These are phyloP conservation scores for Didymodactylos carnosus DNA, from an alignment of 2,888 invertebrate genomes.

Conservation along the genomic window DNA sequence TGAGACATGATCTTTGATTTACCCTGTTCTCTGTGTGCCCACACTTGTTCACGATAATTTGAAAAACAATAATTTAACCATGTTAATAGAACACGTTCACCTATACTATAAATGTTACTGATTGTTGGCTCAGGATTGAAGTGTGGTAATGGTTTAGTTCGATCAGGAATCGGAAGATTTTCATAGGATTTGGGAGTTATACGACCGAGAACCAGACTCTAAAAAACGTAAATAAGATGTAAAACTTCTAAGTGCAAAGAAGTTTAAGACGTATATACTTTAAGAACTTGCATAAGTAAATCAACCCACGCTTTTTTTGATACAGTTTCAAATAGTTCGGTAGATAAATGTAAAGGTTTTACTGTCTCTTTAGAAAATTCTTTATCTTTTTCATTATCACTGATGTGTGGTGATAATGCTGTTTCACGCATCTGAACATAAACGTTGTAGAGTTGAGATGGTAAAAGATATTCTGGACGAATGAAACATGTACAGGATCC, in stretches of 20 bases:
- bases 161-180: conserved; percentile 22
- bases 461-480: conserved; percentile 33
- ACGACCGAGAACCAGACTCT: conserved; percentile 28
- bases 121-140: conserved; percentile 28
- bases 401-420: background rate
- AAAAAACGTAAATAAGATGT: background rate
- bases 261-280: conserved; percentile 20
- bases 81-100: conserved; percentile 29
- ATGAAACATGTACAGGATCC: conserved; percentile 32
- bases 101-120: conserved; percentile 30
- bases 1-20: background rate
- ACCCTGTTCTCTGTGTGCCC: conserved; percentile 26
- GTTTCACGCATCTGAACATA: conserved; percentile 18
- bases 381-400: background rate
- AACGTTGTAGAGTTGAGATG: conserved; percentile 25
- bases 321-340: conserved; percentile 29
- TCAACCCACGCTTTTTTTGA: conserved; percentile 34
- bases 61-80: conserved; percentile 35
- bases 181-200: conserved; percentile 29
- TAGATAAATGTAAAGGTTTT: background rate
- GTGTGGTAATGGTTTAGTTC: conserved; percentile 21
- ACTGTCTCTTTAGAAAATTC: background rate
- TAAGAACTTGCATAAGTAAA: conserved; percentile 30
- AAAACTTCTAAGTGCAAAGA: background rate
- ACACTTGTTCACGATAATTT: conserved; percentile 25